A percentile compares a stretch with the other conserved stretches of the same genome.
phyloP scores from a whole-genome alignment of 2,113 vertebrate genomes.

The Pelodiscus sinensis region DNA sequence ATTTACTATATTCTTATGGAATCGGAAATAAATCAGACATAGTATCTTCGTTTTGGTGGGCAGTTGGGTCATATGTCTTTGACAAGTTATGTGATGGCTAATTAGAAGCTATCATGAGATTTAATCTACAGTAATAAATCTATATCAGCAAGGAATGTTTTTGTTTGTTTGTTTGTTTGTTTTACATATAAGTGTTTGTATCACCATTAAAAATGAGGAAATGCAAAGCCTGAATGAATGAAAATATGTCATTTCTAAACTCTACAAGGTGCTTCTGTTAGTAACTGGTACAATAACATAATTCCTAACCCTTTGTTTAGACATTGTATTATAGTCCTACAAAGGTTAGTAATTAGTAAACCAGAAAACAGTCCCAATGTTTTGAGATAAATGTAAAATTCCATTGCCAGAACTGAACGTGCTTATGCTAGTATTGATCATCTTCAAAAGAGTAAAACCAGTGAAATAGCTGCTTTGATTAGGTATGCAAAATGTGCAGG shows the following conservation, averaged over 20 bases:
- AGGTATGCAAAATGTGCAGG: not conserved
- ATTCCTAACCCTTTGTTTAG: not conserved
- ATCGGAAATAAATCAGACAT: conserved; percentile 34
- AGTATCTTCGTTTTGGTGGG: conserved; percentile 12
- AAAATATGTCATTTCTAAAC: not conserved
- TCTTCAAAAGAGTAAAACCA: not conserved
- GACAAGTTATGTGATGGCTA: conserved; percentile 36
- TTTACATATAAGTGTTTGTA: not conserved
- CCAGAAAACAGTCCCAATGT: not conserved
- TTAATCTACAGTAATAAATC: not conserved
- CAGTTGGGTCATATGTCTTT: not conserved
- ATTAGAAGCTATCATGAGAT: conserved; percentile 44
- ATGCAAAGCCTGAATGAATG: not conserved
- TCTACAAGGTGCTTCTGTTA: not conserved
- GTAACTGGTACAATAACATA: fast-evolving
- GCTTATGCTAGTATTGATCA: not conserved
- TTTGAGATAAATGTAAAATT: conserved; percentile 7
- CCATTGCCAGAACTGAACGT: not conserved
- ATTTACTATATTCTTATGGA: conserved; percentile 14
- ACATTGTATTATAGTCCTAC: not conserved
- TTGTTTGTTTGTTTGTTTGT: not conserved
- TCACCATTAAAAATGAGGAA: not conserved
- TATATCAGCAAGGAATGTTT: not conserved
- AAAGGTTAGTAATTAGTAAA: not conserved
- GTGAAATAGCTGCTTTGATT: not conserved